Percentiles rank a stretch among this genome's conserved stretches.
phyloP scores from a whole-genome alignment of 2,888 invertebrate species.

The Xylocampa areola region DNA sequence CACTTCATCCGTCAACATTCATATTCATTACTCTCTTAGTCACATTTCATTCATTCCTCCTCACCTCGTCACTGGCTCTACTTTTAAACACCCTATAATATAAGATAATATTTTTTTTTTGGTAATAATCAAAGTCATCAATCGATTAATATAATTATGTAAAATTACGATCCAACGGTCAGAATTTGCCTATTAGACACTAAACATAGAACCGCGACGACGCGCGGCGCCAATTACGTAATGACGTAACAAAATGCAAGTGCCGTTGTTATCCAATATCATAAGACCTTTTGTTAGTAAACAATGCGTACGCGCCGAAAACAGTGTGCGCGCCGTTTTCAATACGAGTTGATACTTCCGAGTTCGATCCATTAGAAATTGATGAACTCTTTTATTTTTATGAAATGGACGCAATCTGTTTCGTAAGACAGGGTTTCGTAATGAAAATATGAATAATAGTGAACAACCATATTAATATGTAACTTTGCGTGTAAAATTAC shows the following conservation, averaged over 20 bases:
- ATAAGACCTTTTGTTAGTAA: slow-evolving; percentile 41
- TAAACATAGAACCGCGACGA: slow-evolving; percentile 1
- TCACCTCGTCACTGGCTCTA: too few species aligned
- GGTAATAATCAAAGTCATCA: too few species aligned
- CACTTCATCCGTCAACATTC: too few species aligned
- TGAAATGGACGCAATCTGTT: slow-evolving; percentile 8
- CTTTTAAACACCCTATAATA: too few species aligned
- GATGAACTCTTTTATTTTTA: slow-evolving; percentile 30
- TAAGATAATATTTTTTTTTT: too few species aligned
- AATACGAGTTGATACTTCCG: slow-evolving; percentile 2
- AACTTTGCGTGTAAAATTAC: too few species aligned
- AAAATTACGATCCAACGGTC: too few species aligned
- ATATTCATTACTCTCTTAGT: too few species aligned
- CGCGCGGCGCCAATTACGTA: slow-evolving; percentile 19
- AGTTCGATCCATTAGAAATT: slow-evolving; percentile 24
- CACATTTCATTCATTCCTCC: too few species aligned
- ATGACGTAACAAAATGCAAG: slow-evolving; percentile 35
- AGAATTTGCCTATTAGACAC: slow-evolving; percentile 9
- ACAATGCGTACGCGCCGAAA: slow-evolving; percentile 25
- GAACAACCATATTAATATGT: not conserved
- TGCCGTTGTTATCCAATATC: slow-evolving; percentile 36
- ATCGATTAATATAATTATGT: too few species aligned
- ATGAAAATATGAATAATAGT: slow-evolving; percentile 1
- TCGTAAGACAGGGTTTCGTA: slow-evolving; percentile 19
- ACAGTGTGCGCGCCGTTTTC: slow-evolving; percentile 23